phyloP scores from a whole-genome alignment of 92 coral and sea anemone species.

The Heliopora coerulea region DNA sequence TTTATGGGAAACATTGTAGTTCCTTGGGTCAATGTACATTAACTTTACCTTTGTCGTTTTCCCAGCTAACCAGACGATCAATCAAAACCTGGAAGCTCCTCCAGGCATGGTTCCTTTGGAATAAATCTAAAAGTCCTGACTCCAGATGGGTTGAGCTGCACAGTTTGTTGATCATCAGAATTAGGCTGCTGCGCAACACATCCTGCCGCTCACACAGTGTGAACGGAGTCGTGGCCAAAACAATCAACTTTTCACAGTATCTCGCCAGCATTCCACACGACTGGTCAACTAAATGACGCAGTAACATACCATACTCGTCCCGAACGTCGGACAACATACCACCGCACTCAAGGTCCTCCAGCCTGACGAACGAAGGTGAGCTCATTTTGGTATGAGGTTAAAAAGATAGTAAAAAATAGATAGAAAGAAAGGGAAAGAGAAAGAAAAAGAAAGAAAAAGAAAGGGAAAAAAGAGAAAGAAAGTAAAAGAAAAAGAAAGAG shows the following conservation, averaged over 20 bases:
- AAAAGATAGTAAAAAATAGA: too few species aligned
- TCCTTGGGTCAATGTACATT: too few species aligned
- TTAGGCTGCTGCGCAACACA: slow-evolving; percentile 83
- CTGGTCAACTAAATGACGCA: slow-evolving; percentile 73
- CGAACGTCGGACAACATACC: slow-evolving; percentile 86
- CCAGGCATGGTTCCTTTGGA: slow-evolving; percentile 82
- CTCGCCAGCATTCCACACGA: slow-evolving; percentile 60
- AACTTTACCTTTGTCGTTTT: slow-evolving; percentile 85
- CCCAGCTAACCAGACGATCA: slow-evolving; percentile 91
- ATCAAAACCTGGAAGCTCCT: slow-evolving; percentile 79
- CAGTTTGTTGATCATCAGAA: slow-evolving; percentile 74
- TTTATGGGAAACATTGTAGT: too few species aligned
- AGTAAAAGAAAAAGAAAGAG: too few species aligned
- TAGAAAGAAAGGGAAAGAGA: too few species aligned
- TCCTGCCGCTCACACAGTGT: slow-evolving; percentile 87
- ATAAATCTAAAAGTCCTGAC: slow-evolving; percentile 52
- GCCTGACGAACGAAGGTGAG: slow-evolving; percentile 33
- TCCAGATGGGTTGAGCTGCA: slow-evolving; percentile 61
- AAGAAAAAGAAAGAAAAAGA: too few species aligned
- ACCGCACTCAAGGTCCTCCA: slow-evolving; percentile 89
- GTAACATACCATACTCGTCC: slow-evolving; percentile 78
- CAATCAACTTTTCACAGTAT: slow-evolving; percentile 71
- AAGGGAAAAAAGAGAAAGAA: too few species aligned
- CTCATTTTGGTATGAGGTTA: too few species aligned
- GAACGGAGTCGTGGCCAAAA: slow-evolving; percentile 81